These are phyloP conservation scores for Leiothrix lutea DNA, from an alignment of 2,113 vertebrate species.

Conservation along the genomic window DNA sequence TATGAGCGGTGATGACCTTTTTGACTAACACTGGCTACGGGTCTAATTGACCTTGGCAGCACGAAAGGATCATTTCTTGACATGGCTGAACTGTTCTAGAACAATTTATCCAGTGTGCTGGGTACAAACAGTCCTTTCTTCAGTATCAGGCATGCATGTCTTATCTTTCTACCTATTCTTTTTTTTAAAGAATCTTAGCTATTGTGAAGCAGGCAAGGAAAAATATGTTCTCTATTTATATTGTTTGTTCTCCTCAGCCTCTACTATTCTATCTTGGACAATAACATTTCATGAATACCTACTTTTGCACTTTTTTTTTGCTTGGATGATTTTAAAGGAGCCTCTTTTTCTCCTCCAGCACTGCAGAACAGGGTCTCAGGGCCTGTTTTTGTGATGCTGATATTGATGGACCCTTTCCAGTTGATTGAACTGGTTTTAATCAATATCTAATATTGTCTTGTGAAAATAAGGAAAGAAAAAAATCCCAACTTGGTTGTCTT, in stretches of 20 bases:
- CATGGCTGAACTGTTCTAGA: conserved; percentile 72
- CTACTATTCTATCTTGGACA: conserved; percentile 31
- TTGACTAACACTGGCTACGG: background rate
- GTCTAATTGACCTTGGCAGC: conserved; percentile 67
- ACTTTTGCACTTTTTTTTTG: background rate
- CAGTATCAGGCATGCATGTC: conserved; percentile 59
- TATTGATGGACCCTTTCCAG: background rate
- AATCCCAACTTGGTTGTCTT: background rate
- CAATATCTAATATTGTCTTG: background rate
- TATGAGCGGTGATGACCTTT: background rate
- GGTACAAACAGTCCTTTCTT: conserved; percentile 75
- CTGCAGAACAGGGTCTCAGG: background rate
- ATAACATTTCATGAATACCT: conserved; percentile 30
- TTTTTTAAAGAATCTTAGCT: conserved; percentile 55
- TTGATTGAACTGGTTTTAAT: background rate
- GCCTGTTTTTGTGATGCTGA: background rate
- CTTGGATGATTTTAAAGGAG: conserved; percentile 7
- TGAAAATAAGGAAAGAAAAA: background rate
- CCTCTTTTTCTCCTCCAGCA: background rate
- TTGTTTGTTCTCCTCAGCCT: conserved; percentile 1
- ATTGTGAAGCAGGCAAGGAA: conserved; percentile 57
- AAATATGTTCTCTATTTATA: conserved; percentile 34
- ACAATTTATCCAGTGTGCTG: conserved; percentile 64
- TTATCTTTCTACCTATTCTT: conserved; percentile 69
- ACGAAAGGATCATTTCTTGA: conserved; percentile 63